Base-by-base conservation (phyloP, 2,797 vertebrate genomes). In the Pelochelys cantorii region DNA sequence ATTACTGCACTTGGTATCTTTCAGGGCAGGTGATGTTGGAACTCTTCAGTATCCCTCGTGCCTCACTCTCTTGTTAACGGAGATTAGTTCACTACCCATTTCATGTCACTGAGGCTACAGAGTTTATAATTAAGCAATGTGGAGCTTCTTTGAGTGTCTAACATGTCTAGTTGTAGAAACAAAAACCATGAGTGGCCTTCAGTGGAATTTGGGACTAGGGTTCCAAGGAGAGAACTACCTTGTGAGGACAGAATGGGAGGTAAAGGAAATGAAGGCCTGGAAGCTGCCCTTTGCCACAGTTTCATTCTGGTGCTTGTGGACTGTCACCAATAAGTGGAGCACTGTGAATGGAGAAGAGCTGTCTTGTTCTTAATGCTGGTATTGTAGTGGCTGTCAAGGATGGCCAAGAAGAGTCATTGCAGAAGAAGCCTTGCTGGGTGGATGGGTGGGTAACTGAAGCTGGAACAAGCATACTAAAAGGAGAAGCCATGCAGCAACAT, bases 401-500 rank as follows among this genome's bases (percentile, higher is more conserved):
- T 68, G n/a, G 65, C 65, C 65, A 68, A 34, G 65, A 68, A 22
- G n/a, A 34, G 9, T 34, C 18, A 34, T 34, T 68, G 31, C n/a
- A 34, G n/a, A 20, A n/a, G n/a, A 34, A 34, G n/a, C 4, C n/a
- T n/a, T 34, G n/a, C 9, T 34, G n/a, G 18, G n/a, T 68, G 31
- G 7, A 17, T 68, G 65, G 9, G 7, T 11, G 65, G 31, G n/a
- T 34, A 34, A 34, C n/a, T 68, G n/a, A 34, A 68, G n/a, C n/a
- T 68, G 65, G n/a, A 20, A 31, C 11, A 13, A 31, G 29, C 42
- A 8, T 84, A 79, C 48, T 29, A 57, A 65, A 74, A 84, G 29
- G 34, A 56, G n/a, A 48, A 68, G 42, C 23, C 5, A 65, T 1
- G 0, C 2, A 23, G 54, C 11, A 20, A 3, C 1, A 14, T 2